Evolutionary conservation across 2,113 vertebrate genomes (phyloP).

Genomic region (Numida meleagris): DNA sequence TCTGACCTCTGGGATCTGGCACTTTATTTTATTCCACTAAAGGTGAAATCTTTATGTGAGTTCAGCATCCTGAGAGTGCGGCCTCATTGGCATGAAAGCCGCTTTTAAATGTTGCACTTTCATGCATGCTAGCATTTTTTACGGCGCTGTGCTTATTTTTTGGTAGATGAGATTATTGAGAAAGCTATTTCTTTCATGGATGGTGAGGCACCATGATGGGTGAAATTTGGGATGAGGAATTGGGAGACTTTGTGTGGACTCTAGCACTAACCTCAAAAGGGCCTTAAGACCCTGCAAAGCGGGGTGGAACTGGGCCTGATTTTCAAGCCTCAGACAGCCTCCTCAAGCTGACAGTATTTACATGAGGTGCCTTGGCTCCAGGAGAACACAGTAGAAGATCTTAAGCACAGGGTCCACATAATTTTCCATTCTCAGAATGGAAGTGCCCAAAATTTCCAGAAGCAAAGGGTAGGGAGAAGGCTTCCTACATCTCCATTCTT

Average conservation of each 20-base stretch:
- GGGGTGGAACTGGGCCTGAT: neutral
- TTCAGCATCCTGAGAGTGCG: neutral
- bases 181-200: neutral
- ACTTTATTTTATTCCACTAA: neutral
- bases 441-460: neutral
- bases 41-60: neutral
- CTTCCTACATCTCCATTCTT: neutral
- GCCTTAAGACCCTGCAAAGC: neutral
- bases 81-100: neutral
- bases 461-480: neutral
- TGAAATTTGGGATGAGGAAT: neutral
- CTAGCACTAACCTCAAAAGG: neutral
- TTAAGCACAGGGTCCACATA: neutral
- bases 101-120: neutral
- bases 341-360: neutral
- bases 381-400: neutral
- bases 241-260: neutral
- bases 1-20: neutral
- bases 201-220: neutral
- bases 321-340: neutral
- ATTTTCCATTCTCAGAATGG: neutral
- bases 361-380: neutral
- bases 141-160: neutral
- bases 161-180: neutral
- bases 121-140: neutral